Evolutionary conservation across 2,113 vertebrate genomes (phyloP).

Genomic region (Thomomys bottae): DNA sequence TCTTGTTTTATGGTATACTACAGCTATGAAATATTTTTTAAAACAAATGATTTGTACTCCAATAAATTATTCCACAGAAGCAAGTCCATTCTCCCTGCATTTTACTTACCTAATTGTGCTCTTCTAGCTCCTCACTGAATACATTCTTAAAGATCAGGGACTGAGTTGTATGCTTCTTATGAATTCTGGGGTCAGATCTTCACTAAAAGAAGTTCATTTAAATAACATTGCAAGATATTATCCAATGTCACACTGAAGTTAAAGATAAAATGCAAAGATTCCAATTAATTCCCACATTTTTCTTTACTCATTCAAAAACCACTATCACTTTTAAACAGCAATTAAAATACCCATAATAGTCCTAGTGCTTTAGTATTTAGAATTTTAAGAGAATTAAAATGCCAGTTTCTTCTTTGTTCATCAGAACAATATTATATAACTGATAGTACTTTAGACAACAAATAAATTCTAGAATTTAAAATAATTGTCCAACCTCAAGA

Average conservation of each 20-base stretch:
- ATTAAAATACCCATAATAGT: background rate
- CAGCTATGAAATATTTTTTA: background rate
- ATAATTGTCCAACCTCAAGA: constrained; percentile 43
- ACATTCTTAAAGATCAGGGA: background rate
- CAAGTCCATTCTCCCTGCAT: background rate
- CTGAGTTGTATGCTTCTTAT: background rate
- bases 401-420: constrained; percentile 4
- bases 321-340: background rate
- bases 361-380: background rate
- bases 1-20: background rate
- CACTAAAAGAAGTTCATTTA: background rate
- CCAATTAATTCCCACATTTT: background rate
- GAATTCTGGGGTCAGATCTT: background rate
- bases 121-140: background rate
- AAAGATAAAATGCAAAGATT: background rate
- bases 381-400: constrained; percentile 40
- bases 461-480: constrained; percentile 61
- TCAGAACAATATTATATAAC: constrained; percentile 50
- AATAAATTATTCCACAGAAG: background rate
- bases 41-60: background rate
- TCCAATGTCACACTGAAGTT: background rate
- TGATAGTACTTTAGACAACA: constrained; percentile 55
- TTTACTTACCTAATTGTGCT: background rate
- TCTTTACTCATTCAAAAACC: background rate
- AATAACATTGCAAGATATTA: background rate